phyloP scores from a whole-genome alignment of 2,888 invertebrate genomes.

The Drosophila quinaria region DNA sequence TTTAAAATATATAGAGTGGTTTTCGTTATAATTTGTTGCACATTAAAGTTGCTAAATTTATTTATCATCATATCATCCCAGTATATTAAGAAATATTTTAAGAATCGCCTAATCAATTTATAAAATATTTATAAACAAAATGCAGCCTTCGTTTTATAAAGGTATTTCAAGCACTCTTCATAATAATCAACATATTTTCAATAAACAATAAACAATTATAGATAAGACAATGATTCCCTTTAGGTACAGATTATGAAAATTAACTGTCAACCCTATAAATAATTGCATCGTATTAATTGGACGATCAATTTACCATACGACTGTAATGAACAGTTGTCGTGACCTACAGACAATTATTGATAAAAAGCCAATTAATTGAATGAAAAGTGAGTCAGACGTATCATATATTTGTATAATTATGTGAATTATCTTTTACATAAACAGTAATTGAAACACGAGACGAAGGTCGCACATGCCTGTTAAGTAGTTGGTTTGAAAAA shows the following conservation, averaged over 20 bases:
- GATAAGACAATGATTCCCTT: neutral
- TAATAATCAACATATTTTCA: neutral
- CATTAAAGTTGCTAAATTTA: neutral
- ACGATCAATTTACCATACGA: neutral
- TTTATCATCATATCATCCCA: neutral
- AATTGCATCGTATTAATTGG: slow-evolving; percentile 1
- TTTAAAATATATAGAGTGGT: neutral
- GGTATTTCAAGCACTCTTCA: neutral
- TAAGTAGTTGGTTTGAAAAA: slow-evolving; percentile 19
- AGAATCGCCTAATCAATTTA: neutral
- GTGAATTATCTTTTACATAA: slow-evolving; percentile 24
- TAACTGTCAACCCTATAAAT: neutral
- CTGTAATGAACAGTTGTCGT: neutral
- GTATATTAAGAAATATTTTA: neutral
- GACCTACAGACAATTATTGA: slow-evolving; percentile 8
- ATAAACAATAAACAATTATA: neutral
- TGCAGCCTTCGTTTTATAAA: neutral
- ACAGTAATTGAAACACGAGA: slow-evolving; percentile 14
- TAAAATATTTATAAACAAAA: neutral
- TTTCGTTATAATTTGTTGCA: neutral
- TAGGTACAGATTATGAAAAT: neutral
- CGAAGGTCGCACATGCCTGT: neutral
- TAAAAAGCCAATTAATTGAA: slow-evolving; percentile 23
- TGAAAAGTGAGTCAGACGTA: neutral
- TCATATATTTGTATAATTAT: neutral